phyloP scores from a whole-genome alignment of 2,797 vertebrate species.

The Gymnopithys bicolor region DNA sequence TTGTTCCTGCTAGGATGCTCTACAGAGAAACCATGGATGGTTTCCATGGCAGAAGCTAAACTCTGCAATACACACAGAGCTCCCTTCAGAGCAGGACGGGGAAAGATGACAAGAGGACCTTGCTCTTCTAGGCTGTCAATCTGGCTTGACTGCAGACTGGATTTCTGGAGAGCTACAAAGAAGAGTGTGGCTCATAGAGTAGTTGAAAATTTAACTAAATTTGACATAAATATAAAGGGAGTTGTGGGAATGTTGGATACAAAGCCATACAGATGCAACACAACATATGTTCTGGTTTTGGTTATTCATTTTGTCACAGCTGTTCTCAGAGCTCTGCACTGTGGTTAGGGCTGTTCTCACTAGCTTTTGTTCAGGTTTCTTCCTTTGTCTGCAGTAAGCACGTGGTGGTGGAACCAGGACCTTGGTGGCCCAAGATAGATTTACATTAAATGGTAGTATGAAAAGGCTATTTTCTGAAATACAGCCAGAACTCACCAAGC shows the following conservation, averaged over 20 bases:
- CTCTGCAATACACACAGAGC: neutral
- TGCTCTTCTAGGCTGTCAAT: neutral
- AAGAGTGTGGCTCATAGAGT: neutral
- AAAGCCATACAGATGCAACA: accelerated
- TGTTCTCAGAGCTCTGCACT: neutral
- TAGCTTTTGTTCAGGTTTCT: neutral
- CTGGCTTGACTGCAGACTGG: neutral
- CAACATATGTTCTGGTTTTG: neutral
- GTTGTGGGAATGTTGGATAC: neutral
- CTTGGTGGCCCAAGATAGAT: neutral
- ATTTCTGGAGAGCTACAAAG: neutral
- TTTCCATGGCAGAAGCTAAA: neutral
- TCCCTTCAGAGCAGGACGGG: neutral
- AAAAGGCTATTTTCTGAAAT: neutral
- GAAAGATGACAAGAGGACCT: neutral
- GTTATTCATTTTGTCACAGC: neutral
- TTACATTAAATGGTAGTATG: neutral
- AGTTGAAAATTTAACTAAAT: neutral
- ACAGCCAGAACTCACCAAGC: neutral
- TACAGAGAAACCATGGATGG: accelerated
- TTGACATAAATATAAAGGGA: neutral
- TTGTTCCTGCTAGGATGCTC: neutral
- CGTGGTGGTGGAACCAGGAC: neutral
- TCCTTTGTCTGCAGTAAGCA: neutral
- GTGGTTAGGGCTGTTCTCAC: neutral